Evolutionary conservation across 1,140 invertebrate genomes (phyloP), one percentile per base, ranked within the genome.

Genomic region (Meloidogyne exigua): DNA sequence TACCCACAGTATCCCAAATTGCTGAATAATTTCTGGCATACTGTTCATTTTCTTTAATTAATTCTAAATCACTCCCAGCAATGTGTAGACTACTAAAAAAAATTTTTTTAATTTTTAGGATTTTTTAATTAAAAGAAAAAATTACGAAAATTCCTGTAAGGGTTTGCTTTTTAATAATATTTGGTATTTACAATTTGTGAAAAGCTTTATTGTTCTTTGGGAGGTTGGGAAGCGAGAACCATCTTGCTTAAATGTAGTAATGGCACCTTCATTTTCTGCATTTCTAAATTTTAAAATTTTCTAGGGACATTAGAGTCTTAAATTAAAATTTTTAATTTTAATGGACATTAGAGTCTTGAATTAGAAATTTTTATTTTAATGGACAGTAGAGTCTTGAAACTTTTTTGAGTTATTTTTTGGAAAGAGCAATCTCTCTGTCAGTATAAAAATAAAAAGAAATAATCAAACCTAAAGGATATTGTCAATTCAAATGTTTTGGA

Each of bases 1-100:
- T 81, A 1, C 80, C 80, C 2, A 68, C 82, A 10, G 80, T 81
- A 64, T 81, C 82, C 80, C 80, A 81, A 36, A 75, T 80, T 39
- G 80, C 76, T 32, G 72, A 57, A 32, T 81, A 81, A 28, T 82
- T 80, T 15, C 80, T 80, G 10, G 44, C 1, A 18, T 15, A 21
- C 15, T 21, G 39, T 18, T 39, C 28, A 18, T 64, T 26, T 25
- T 80, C 78, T n/a, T 32, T n/a, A 5, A 75, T 62, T n/a, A 81
- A 72, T 13, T 81, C 75, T n/a, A 81, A 42, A 76, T 81, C 80
- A 75, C 80, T 81, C 25, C 80, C 80, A 36, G 67, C 80, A 21
- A 81, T 36, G 28, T 81, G 80, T 11, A 81, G 65, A 64, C 67
- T 72, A 23, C 80, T 81, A 21, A 28, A 79, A 78, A 28, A 13